A percentile compares a stretch with the other conserved stretches of the same genome.
These are phyloP conservation scores for Maconellicoccus hirsutus DNA, from an alignment of 1,140 invertebrate genomes.

Conservation along the genomic window DNA sequence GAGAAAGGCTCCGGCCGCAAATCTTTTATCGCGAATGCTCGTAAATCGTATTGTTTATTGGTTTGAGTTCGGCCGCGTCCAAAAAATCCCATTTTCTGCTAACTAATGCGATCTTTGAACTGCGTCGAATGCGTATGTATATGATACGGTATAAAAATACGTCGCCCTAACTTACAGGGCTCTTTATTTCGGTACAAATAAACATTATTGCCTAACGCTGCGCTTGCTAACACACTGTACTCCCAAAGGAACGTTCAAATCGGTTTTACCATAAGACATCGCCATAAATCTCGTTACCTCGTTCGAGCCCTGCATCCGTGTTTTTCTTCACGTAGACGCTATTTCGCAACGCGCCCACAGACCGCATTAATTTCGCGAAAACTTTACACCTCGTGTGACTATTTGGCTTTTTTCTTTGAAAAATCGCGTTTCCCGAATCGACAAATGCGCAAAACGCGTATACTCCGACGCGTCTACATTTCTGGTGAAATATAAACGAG, in stretches of 20 bases:
- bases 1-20: background rate
- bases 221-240: background rate
- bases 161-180: background rate
- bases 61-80: no score
- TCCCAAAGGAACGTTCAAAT: background rate
- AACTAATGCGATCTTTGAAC: slow-evolving; percentile 4
- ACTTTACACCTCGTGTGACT: background rate
- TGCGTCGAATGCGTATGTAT: background rate
- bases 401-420: background rate
- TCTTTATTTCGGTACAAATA: slow-evolving; percentile 4
- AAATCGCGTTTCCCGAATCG: background rate
- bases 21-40: background rate
- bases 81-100: background rate
- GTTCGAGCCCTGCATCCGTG: background rate
- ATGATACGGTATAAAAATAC: background rate
- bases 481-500: no score
- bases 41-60: background rate
- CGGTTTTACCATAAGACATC: background rate
- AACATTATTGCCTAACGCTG: background rate
- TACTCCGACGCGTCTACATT: no score
- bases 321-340: no score
- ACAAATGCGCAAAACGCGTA: background rate
- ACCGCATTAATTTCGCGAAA: background rate
- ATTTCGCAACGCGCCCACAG: background rate
- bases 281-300: background rate